Base-by-base conservation (phyloP, 2,888 invertebrate species). In the Melolontha melolontha region DNA sequence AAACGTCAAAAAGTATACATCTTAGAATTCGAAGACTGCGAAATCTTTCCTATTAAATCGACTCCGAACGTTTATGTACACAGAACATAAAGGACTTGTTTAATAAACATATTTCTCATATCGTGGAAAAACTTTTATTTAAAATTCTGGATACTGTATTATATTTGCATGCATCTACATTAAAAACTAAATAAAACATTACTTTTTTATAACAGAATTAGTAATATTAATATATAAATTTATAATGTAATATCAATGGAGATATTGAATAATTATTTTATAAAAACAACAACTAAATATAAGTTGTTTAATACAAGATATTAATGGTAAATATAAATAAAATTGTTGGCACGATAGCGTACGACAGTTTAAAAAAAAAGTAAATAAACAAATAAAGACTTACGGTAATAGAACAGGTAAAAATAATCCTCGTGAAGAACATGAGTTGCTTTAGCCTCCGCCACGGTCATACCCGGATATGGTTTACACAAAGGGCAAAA, bases 401-500 rank as follows among this genome's bases (percentile, higher is more conserved):
- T 70, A 77, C 77, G 68, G 54, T 67, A 74, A 66, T 76, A 77
- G 69, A 77, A 77, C 49, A 71, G 73, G 68, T 76, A 77, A 69
- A 77, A 77, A 70, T 76, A 77, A 64, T 77, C 77, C 64, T 74
- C 74, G 63, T 77, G 77, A 50, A 77, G 66, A 52, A 70, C 47
- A 39, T 68, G 68, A 27, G 44, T 44, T 6, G 55, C 54, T 22
- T 55, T 52, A 10, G 34, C 65, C 44, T 68, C 65, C 2, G 64
- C 65, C 17, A 59, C 42, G 7, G 68, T 64, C 50, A 65, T 55
- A n/a, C 50, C 57, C 42, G 52, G 44, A 59, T 65, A 57, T 7
- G 22, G 22, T 42, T 52, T 57, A 22, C 65, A 50, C 40, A 52
- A 16, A 39, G 68, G 68, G 34, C 65, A 68, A 17, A 14, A 5